These are phyloP conservation scores for Nanorana parkeri DNA, from an alignment of 2,113 vertebrate species.

Conservation along the genomic window DNA sequence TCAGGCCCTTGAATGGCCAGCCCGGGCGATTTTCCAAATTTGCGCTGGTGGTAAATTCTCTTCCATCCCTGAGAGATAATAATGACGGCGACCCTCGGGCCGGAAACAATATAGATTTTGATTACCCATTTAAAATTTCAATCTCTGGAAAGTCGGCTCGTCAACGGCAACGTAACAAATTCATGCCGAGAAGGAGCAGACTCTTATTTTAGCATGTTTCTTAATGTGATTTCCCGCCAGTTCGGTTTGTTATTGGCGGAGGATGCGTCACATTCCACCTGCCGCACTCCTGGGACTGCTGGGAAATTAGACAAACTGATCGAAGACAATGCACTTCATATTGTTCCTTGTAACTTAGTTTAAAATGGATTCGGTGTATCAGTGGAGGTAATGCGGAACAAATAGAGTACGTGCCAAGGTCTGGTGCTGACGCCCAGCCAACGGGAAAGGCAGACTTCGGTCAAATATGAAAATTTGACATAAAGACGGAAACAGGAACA, in stretches of 20 bases:
- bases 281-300: conserved; percentile 9
- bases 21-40: background rate
- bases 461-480: no score
- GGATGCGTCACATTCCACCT: conserved; percentile 45
- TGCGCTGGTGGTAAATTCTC: background rate
- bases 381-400: background rate
- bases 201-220: conserved; percentile 23
- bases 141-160: background rate
- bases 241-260: conserved; percentile 20
- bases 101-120: conserved; percentile 23
- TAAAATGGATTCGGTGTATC: conserved; percentile 8
- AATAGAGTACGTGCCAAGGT: conserved; percentile 10
- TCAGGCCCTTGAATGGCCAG: background rate
- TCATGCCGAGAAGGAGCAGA: background rate
- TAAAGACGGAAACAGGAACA: no score
- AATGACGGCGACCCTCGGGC: conserved; percentile 1
- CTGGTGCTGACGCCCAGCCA: background rate
- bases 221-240: conserved; percentile 35
- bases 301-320: conserved; percentile 32
- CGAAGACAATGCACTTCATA: conserved; percentile 37
- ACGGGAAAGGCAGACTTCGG: background rate
- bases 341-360: conserved; percentile 7
- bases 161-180: conserved; percentile 40
- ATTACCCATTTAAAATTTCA: conserved; percentile 15
- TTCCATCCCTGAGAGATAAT: conserved; percentile 1